Conservation (phyloP, 2,888 invertebrate species). For the Tetropium fuscum region DNA sequence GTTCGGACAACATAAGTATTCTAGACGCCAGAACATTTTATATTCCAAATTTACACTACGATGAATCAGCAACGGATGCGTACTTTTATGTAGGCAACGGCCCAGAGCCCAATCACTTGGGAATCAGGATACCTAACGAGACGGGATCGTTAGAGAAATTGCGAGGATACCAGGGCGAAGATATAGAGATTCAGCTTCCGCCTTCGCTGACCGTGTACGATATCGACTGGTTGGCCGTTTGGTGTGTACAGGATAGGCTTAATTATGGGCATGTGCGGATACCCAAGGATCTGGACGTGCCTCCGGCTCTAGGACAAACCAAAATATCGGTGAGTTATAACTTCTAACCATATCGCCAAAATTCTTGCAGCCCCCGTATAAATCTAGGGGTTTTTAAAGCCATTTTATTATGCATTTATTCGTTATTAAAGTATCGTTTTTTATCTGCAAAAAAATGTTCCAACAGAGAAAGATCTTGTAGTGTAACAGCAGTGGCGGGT, state of each 20-base stretch:
- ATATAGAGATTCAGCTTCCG: conserved; percentile 91
- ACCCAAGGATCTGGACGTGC: conserved; percentile 89
- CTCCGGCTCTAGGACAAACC: conserved; percentile 90
- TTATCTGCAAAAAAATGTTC: too few relatives aligned
- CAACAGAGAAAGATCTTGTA: too few relatives aligned
- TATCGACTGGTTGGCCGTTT: conserved; percentile 92
- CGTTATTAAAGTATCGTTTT: too few relatives aligned
- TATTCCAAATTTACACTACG: conserved; percentile 92
- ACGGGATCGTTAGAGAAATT: conserved; percentile 85
- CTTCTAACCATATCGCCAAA: not conserved
- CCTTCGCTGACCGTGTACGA: conserved; percentile 88
- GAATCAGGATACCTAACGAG: conserved; percentile 90
- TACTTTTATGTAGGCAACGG: conserved; percentile 97
- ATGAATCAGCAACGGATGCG: conserved; percentile 92
- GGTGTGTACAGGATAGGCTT: conserved; percentile 91
- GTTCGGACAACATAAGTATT: conserved; percentile 92
- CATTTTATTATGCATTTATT: too few relatives aligned
- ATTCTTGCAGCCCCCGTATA: too few relatives aligned
- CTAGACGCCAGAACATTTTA: conserved; percentile 92
- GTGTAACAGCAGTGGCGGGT: too few relatives aligned
- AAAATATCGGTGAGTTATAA: conserved; percentile 68
- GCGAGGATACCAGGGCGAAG: conserved; percentile 89
- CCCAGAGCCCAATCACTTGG: conserved; percentile 81
- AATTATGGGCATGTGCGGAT: conserved; percentile 92
- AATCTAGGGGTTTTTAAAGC: too few relatives aligned